Evolutionary conservation across 2,113 vertebrate species (phyloP).

Genomic region (Typhlomys cinereus): DNA sequence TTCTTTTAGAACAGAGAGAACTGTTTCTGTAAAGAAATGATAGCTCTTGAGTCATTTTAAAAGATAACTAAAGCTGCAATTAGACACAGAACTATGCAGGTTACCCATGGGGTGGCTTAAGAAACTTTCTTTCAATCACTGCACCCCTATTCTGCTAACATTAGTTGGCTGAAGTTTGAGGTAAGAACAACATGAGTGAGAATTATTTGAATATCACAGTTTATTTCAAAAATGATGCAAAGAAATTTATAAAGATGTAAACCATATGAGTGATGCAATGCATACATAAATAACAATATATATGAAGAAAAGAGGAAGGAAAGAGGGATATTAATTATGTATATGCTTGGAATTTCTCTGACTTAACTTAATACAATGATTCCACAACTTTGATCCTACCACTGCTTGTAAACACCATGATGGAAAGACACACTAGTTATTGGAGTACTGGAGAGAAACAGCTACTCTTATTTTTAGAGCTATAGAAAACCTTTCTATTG

Average conservation of each 20-base stretch:
- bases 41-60: neutral
- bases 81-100: neutral
- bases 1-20: neutral
- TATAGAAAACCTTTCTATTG: neutral
- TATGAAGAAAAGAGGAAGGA: neutral
- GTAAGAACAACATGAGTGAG: neutral
- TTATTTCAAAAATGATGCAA: neutral
- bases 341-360: neutral
- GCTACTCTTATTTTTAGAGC: neutral
- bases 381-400: neutral
- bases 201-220: neutral
- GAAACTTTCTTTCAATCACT: neutral
- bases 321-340: neutral
- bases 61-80: constrained; percentile 26
- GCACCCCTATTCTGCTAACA: neutral
- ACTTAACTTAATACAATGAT: neutral
- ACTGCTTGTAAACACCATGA: neutral
- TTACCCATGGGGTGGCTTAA: neutral
- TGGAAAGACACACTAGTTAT: neutral
- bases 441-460: neutral
- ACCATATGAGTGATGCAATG: neutral
- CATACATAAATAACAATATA: neutral
- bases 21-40: neutral
- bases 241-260: neutral
- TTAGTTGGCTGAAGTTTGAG: neutral